Evolutionary conservation across 2,888 invertebrate species (phyloP).

Genomic region (Coelopa pilipes): DNA sequence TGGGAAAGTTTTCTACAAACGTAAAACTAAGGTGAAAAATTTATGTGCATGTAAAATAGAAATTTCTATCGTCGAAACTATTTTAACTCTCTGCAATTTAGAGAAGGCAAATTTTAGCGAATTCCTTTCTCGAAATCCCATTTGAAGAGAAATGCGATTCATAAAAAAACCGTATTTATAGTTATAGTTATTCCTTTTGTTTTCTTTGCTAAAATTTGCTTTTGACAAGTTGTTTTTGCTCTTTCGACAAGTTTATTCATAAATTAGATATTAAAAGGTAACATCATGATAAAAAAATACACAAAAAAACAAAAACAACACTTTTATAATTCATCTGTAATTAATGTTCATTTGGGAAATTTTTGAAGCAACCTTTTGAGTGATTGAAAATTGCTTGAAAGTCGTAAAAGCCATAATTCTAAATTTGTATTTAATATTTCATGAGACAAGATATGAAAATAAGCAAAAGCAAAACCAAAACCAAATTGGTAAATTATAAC

Average conservation of each 20-base stretch:
- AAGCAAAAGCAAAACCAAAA: conserved; percentile 27
- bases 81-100: too few species aligned
- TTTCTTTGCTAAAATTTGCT: conserved; percentile 16
- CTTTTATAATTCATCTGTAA: conserved; percentile 26
- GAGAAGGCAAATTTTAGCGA: not conserved
- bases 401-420: conserved; percentile 42
- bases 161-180: too few species aligned
- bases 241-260: conserved; percentile 4
- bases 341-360: conserved; percentile 25
- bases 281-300: not conserved
- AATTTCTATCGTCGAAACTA: too few species aligned
- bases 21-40: conserved; percentile 1
- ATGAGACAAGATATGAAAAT: conserved; percentile 23
- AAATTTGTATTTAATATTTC: conserved; percentile 43
- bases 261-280: conserved; percentile 7
- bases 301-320: too few species aligned
- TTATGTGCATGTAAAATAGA: conserved; percentile 1
- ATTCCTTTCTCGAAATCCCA: not conserved
- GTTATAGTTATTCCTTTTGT: too few species aligned
- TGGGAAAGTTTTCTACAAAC: conserved; percentile 1
- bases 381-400: conserved; percentile 40
- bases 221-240: not conserved
- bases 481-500: conserved; percentile 20
- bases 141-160: too few species aligned
- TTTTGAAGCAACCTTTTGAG: conserved; percentile 27